Conservation (phyloP, 1,140 invertebrate species). For the Drosophila sulfurigaster region DNA sequence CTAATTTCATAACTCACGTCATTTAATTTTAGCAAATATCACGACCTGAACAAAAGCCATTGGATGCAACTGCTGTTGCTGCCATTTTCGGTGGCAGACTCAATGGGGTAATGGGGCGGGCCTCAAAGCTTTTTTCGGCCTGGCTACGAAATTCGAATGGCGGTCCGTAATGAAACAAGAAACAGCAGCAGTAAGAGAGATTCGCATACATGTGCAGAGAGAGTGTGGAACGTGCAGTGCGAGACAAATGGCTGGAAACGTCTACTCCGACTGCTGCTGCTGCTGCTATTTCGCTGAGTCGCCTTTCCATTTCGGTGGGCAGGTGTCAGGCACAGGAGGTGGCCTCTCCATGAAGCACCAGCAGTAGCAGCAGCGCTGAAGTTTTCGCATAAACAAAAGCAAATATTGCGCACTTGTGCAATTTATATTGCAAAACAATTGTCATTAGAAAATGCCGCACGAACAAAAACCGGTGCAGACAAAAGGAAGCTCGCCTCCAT, state of each 20-base stretch:
- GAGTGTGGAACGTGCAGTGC: conserved; percentile 64
- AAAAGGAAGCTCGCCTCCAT: conserved; percentile 56
- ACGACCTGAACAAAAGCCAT: conserved; percentile 84
- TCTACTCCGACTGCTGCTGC: conserved; percentile 48
- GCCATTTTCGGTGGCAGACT: conserved; percentile 15
- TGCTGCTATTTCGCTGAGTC: conserved; percentile 38
- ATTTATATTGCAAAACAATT: conserved; percentile 85
- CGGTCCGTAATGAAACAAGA: conserved; percentile 74
- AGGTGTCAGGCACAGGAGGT: conserved; percentile 70
- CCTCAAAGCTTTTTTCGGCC: conserved; percentile 36
- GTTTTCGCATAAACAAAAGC: conserved; percentile 83
- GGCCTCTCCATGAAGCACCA: conserved; percentile 10
- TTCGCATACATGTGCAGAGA: conserved; percentile 32
- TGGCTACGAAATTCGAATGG: not conserved
- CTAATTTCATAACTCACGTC: conserved; percentile 83
- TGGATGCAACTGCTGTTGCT: conserved; percentile 68
- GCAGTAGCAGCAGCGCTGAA: conserved; percentile 58
- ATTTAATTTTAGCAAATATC: conserved; percentile 84
- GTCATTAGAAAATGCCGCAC: conserved; percentile 84
- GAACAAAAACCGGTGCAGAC: conserved; percentile 80
- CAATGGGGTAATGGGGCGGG: conserved; percentile 22
- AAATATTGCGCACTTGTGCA: conserved; percentile 85
- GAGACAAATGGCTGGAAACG: conserved; percentile 74
- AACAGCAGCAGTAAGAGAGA: conserved; percentile 45
- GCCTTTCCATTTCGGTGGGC: conserved; percentile 66